Base-by-base conservation (phyloP, 2,113 vertebrate species). In the Neolamprologus devosi region DNA sequence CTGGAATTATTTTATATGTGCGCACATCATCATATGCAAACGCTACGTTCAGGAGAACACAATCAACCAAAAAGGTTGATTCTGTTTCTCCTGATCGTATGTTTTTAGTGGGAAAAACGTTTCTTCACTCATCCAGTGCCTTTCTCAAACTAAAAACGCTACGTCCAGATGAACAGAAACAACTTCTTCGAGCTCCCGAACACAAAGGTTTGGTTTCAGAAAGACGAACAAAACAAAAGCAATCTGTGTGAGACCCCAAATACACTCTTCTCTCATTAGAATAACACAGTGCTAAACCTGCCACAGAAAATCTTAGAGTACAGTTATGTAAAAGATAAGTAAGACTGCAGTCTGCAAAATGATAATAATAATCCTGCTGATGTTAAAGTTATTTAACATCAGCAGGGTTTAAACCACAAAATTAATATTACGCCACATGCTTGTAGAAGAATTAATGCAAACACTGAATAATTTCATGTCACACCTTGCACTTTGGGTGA, bases 401-500 rank as follows among this genome's bases (percentile, higher is more conserved):
- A 9, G 13, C 53, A 47, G 78, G 40, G 51, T 42, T 42, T 21
- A 79, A 53, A 14, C 30, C 2, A 4, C 13, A 42, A 35, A 73
- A 42, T 9, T 70, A 81, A 57, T 5, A 21, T 75, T 11, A 78
- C 19, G 5, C 21, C 4, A 53, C 51, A 51, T 45, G 12, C 55
- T 16, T 47, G 5, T 17, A 47, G 35, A 51, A 78, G 26, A 5
- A 28, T 26, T 28, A 5, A 70, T 10, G 10, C 14, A 35, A 21
- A 42, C 3, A 4, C 26, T 30, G 14, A 28, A 30, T 30, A 73
- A 5, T 47, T 60, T 13, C 8, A 54, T 55, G 8, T 78, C 65
- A 47, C 92, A 95, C 99, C 98, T 97, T 97, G 97, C 14, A 95
- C 88, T 95, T 98, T 98, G 89, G 99, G 99, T 55, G 98, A 96